Evolutionary conservation across 1,140 invertebrate genomes (phyloP).

Genomic region (Caenorhabditis remanei): DNA sequence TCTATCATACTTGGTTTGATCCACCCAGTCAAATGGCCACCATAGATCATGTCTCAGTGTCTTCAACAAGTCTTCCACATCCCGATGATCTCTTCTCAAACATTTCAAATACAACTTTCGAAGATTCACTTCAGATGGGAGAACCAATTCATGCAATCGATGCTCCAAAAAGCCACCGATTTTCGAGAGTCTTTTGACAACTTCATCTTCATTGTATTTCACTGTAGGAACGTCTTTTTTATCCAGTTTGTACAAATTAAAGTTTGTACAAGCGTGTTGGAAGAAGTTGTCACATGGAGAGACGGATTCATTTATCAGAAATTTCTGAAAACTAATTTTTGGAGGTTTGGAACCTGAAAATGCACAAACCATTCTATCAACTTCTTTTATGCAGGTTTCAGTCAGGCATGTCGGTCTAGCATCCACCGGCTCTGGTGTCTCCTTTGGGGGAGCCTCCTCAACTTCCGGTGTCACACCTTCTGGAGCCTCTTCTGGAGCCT

Average conservation of each 20-base stretch:
- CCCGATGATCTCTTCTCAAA: not conserved
- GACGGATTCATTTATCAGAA: not conserved
- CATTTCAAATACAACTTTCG: not conserved
- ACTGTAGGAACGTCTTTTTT: not conserved
- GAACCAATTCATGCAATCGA: not conserved
- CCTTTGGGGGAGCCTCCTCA: too few species aligned
- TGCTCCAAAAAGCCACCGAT: not conserved
- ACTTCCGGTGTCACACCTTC: too few species aligned
- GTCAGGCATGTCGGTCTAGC: too few species aligned
- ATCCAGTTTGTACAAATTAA: not conserved
- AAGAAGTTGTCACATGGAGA: not conserved
- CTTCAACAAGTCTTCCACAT: slow-evolving; percentile 9
- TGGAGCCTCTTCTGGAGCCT: too few species aligned
- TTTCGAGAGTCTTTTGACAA: not conserved
- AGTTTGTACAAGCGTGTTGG: not conserved
- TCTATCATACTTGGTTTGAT: too few species aligned
- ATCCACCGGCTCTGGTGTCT: too few species aligned
- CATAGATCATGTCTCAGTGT: not conserved
- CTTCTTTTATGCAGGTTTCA: too few species aligned
- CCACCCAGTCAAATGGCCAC: not conserved
- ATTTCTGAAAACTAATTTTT: slow-evolving; percentile 16
- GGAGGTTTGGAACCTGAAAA: not conserved
- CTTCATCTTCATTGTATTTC: not conserved
- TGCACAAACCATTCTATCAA: too few species aligned
- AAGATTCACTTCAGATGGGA: not conserved